phyloP scores from a whole-genome alignment of 2,797 vertebrate species.

The Lophius americanus region DNA sequence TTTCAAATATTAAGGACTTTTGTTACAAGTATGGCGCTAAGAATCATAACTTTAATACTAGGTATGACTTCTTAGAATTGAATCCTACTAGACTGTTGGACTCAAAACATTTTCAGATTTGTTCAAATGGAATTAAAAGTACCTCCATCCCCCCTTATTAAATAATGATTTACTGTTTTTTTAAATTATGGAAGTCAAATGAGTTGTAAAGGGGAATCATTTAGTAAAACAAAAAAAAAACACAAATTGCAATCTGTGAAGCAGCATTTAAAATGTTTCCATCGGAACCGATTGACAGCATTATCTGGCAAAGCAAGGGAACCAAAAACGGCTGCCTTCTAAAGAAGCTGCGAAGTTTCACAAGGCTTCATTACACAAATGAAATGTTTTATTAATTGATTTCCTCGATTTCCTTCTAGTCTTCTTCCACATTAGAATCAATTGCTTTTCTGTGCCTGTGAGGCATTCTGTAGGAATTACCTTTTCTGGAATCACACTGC shows the following conservation, averaged over 20 bases:
- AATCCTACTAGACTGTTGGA: too few relatives aligned
- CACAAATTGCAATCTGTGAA: constrained; percentile 67
- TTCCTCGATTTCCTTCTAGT: constrained; percentile 53
- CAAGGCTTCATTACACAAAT: constrained; percentile 56
- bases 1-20: too few relatives aligned
- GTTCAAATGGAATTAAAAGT: too few relatives aligned
- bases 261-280: constrained; percentile 55
- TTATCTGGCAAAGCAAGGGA: constrained; percentile 57
- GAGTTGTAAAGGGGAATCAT: too few relatives aligned
- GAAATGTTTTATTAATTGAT: constrained; percentile 67
- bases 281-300: constrained; percentile 47
- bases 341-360: constrained; percentile 66
- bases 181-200: too few relatives aligned
- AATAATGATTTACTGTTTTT: too few relatives aligned
- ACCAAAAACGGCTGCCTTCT: constrained; percentile 29
- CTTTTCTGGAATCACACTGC: constrained; percentile 8
- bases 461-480: constrained; percentile 45
- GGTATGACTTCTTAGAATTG: too few relatives aligned
- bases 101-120: too few relatives aligned
- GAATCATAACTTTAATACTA: too few relatives aligned
- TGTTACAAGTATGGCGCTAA: too few relatives aligned
- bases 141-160: too few relatives aligned
- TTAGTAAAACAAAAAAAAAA: constrained; percentile 29
- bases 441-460: constrained; percentile 55
- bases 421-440: constrained; percentile 52